Evolutionary conservation across 2,797 vertebrate genomes (phyloP).

Genomic region (Kryptopterus vitreolus): DNA sequence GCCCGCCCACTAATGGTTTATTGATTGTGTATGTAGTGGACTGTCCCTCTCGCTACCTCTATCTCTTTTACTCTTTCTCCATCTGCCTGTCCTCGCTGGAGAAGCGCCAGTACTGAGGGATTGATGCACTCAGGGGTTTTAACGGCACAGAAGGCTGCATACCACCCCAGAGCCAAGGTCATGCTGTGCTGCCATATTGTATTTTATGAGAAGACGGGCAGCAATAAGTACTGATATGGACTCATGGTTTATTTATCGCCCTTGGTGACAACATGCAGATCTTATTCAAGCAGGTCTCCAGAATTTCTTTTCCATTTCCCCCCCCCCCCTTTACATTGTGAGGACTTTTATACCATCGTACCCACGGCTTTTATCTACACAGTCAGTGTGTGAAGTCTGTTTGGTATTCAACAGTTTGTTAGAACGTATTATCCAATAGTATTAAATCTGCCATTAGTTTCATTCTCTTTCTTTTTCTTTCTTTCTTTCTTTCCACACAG

Average conservation of each 20-base stretch:
- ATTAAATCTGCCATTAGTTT: neutral
- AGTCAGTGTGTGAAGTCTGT: neutral
- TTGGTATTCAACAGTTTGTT: neutral
- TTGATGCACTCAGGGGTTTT: conserved; percentile 65
- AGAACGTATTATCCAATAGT: neutral
- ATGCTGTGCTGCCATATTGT: conserved; percentile 78
- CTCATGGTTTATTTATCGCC: conserved; percentile 67
- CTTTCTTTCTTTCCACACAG: conserved; percentile 59
- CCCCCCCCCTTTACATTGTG: neutral
- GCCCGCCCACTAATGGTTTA: conserved; percentile 69
- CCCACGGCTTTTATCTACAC: neutral
- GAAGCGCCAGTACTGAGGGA: conserved; percentile 63
- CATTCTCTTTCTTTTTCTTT: neutral
- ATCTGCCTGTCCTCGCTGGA: conserved; percentile 61
- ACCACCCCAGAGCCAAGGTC: conserved; percentile 74
- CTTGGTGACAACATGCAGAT: conserved; percentile 56
- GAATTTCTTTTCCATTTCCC: conserved; percentile 49
- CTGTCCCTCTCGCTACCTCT: conserved; percentile 52
- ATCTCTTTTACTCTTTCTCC: conserved; percentile 45
- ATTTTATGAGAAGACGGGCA: conserved; percentile 74
- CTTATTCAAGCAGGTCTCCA: conserved; percentile 48
- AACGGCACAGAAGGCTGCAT: conserved; percentile 73
- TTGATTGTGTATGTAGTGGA: conserved; percentile 71
- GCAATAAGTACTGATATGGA: conserved; percentile 65
- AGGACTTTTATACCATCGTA: neutral